Evolutionary conservation across 2,797 vertebrate genomes (phyloP).

Genomic region (Capromys pilorides): DNA sequence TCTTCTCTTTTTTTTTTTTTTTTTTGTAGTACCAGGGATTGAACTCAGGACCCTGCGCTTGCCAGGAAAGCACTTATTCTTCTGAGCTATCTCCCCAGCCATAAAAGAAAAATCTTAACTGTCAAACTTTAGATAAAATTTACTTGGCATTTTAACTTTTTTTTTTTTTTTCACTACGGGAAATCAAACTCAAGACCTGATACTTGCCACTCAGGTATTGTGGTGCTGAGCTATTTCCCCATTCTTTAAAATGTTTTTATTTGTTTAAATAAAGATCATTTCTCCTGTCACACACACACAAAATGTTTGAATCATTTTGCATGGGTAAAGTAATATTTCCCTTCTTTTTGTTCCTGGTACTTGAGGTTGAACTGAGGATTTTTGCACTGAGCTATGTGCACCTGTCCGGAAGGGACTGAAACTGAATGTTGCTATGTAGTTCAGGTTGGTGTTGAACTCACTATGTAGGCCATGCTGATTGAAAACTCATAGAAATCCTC

Average conservation of each 20-base stretch:
- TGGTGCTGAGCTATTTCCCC: no score
- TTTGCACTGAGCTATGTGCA: neutral
- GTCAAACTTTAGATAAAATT: constrained; percentile 25
- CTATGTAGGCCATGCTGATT: no score
- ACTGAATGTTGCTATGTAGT: neutral
- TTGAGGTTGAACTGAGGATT: neutral
- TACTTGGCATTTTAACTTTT: constrained; percentile 27
- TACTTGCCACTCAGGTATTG: no score
- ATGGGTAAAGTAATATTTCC: neutral
- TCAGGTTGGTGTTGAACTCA: no score
- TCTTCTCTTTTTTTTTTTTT: no score
- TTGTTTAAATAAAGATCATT: constrained; percentile 70
- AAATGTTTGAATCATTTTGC: constrained; percentile 28
- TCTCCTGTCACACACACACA: constrained; percentile 19
- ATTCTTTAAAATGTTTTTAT: constrained; percentile 52
- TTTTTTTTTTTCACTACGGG: no score
- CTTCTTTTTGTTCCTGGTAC: neutral
- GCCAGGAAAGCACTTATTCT: no score
- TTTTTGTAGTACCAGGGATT: no score
- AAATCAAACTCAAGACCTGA: no score
- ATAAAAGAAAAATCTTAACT: constrained; percentile 41
- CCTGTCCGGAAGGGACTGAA: neutral
- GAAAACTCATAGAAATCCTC: no score
- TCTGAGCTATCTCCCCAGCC: no score
- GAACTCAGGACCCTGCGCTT: no score